A percentile compares a stretch with the other conserved stretches of the same genome.
Conservation (phyloP, 2,113 vertebrate species). For the Atherinomorus stipes region DNA sequence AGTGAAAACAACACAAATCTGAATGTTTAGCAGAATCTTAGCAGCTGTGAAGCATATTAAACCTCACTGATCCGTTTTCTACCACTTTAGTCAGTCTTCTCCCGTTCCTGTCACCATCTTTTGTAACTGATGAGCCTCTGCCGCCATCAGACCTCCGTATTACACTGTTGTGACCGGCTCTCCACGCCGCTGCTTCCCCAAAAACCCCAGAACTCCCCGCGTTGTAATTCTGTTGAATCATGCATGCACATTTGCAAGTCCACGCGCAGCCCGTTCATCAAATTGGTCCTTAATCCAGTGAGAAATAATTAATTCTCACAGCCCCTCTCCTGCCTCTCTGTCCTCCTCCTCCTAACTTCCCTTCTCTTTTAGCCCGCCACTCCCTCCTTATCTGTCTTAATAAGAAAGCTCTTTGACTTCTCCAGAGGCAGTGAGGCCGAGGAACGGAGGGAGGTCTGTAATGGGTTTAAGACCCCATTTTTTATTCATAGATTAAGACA, state of each 20-base stretch:
- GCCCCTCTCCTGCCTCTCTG: slow-evolving; percentile 39
- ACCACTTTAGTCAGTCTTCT: too few species aligned
- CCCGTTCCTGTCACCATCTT: background rate
- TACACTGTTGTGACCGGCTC: background rate
- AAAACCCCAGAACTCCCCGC: slow-evolving; percentile 11
- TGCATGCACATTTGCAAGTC: background rate
- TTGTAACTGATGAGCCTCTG: background rate
- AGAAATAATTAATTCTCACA: slow-evolving; percentile 71
- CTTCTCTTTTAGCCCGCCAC: slow-evolving; percentile 4
- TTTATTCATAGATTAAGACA: slow-evolving; percentile 79
- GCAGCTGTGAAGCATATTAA: too few species aligned
- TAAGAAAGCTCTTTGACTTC: slow-evolving; percentile 66
- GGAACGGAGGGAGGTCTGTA: slow-evolving; percentile 52
- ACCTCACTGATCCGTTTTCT: too few species aligned
- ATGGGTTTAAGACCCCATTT: slow-evolving; percentile 77
- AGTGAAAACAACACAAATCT: too few species aligned
- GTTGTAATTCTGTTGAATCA: slow-evolving; percentile 31
- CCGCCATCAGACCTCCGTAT: slow-evolving; percentile 1
- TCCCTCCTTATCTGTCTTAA: slow-evolving; percentile 53
- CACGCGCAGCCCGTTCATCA: slow-evolving; percentile 27
- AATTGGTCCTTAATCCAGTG: slow-evolving; percentile 56
- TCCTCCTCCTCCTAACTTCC: slow-evolving; percentile 12
- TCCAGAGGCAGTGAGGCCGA: slow-evolving; percentile 35
- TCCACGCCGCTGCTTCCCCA: slow-evolving; percentile 18
- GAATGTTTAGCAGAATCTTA: too few species aligned